Conservation (phyloP, 1,140 invertebrate genomes). For the Lepidurus arcticus region DNA sequence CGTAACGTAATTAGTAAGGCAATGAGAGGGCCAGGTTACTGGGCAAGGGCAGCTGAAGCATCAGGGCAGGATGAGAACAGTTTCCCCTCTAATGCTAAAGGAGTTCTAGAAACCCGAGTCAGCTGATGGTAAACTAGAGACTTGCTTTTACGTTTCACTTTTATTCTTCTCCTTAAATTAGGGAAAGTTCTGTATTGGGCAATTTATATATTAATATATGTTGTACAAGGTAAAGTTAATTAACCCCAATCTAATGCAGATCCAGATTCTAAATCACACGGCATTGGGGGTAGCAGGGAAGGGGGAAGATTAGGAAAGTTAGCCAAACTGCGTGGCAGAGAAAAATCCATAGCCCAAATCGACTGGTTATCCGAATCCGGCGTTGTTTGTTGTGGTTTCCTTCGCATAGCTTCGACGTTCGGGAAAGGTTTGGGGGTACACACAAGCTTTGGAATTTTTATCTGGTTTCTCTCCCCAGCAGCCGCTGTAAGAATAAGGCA, state of each 20-base stretch:
- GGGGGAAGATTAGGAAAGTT: background rate
- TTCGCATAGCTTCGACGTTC: background rate
- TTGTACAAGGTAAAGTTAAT: background rate
- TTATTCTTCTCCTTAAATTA: too few relatives aligned
- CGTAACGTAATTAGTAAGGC: conserved; percentile 10
- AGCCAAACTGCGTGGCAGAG: background rate
- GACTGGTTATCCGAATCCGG: background rate
- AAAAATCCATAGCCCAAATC: conserved; percentile 10
- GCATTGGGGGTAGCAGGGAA: background rate
- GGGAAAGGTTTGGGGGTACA: background rate
- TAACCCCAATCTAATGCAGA: conserved; percentile 13
- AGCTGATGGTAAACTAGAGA: background rate
- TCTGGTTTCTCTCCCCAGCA: background rate
- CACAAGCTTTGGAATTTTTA: background rate
- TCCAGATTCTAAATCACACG: background rate
- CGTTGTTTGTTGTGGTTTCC: background rate
- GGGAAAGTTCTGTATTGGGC: too few relatives aligned
- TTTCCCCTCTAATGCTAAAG: background rate
- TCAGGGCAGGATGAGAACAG: background rate
- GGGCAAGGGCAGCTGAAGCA: background rate
- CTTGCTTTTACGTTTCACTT: background rate
- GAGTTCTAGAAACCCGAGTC: background rate
- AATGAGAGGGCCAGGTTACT: background rate
- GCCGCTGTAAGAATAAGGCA: background rate
- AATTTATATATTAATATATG: too few relatives aligned